Evolutionary conservation across 2,113 vertebrate species (phyloP).

Genomic region (Rousettus leschenaultii): DNA sequence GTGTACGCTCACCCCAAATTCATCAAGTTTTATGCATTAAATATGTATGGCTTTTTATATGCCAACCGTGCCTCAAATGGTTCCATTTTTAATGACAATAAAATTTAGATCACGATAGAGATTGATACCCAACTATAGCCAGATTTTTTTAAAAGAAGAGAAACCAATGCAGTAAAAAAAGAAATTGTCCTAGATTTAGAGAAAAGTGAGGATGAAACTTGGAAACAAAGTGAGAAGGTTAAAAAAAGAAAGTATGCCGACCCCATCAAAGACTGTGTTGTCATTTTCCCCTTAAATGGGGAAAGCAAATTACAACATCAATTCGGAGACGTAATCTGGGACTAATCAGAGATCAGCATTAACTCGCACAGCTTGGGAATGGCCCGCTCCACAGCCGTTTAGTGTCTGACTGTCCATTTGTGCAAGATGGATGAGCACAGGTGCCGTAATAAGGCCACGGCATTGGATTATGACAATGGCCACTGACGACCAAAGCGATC

Average conservation of each 20-base stretch:
- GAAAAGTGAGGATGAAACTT: not conserved
- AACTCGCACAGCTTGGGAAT: constrained; percentile 48
- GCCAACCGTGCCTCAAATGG: not conserved
- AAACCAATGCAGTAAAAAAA: not conserved
- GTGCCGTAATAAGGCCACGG: constrained; percentile 26
- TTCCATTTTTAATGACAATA: not conserved
- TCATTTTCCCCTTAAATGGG: not conserved
- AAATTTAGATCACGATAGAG: not conserved
- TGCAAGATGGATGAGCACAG: constrained; percentile 39
- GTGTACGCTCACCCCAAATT: not conserved
- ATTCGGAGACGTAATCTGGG: not conserved
- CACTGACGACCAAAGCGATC: constrained; percentile 2
- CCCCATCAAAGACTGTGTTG: not conserved
- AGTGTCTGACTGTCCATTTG: constrained; percentile 14
- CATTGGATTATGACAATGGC: constrained; percentile 34
- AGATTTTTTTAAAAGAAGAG: not conserved
- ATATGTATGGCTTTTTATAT: not conserved
- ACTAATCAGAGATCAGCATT: not conserved
- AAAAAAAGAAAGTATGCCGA: not conserved
- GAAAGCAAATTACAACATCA: constrained; percentile 26
- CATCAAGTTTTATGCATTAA: not conserved
- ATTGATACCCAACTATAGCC: not conserved
- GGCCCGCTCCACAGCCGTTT: not conserved
- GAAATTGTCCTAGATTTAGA: not conserved
- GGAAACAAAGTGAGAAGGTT: not conserved